Evolutionary conservation across 2,888 invertebrate genomes (phyloP).

Genomic region (Hemithea aestivaria): DNA sequence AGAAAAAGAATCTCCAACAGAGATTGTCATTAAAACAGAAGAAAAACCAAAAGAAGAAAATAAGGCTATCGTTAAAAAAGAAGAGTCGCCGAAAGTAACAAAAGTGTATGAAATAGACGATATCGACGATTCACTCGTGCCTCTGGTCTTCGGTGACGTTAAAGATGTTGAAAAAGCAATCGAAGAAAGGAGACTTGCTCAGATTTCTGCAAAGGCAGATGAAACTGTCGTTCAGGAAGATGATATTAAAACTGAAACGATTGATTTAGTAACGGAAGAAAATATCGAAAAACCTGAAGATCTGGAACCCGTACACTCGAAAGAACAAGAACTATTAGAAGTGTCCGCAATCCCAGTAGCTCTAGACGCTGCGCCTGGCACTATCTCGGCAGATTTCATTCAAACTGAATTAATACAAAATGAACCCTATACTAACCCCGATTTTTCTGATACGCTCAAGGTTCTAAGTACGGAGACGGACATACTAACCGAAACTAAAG

Average conservation of each 20-base stretch:
- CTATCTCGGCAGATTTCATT: conserved; percentile 51
- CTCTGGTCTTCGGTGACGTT: conserved; percentile 51
- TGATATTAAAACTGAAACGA: conserved; percentile 5
- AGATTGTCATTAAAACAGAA: neutral
- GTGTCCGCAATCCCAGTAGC: neutral
- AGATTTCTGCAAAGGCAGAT: neutral
- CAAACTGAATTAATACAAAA: conserved; percentile 32
- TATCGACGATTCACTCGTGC: conserved; percentile 43
- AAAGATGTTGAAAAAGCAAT: conserved; percentile 37
- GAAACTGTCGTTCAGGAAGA: conserved; percentile 12
- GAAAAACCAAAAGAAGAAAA: conserved; percentile 3
- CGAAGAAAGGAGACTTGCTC: conserved; percentile 22
- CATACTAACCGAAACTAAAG: neutral
- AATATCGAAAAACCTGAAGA: neutral
- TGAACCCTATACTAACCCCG: conserved; percentile 10
- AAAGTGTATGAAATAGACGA: conserved; percentile 38
- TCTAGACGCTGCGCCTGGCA: conserved; percentile 31
- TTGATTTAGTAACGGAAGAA: neutral
- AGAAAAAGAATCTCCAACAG: neutral
- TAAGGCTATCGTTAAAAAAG: too few relatives aligned
- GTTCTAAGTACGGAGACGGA: conserved; percentile 15
- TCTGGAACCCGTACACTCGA: neutral
- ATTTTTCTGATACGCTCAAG: conserved; percentile 19
- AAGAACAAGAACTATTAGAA: neutral
- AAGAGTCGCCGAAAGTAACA: neutral